Conservation (phyloP, 1,140 invertebrate genomes). For the Brachionus rotundiformis region DNA sequence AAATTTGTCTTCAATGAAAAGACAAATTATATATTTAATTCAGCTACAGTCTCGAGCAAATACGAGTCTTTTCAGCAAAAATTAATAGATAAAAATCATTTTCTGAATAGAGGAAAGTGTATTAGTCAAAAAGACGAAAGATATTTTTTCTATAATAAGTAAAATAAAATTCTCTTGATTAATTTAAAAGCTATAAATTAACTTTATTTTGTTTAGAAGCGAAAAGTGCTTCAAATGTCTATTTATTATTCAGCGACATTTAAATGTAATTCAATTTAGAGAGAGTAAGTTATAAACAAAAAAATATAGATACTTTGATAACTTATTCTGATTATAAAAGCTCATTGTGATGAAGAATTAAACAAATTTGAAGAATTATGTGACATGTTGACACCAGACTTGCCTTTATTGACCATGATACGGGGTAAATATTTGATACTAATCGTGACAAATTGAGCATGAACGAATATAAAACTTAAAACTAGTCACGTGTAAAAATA, state of each 20-base stretch:
- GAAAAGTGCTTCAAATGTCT: slow-evolving; percentile 39
- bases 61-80: not conserved
- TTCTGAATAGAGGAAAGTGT: slow-evolving; percentile 17
- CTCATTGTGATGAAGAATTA: slow-evolving; percentile 41
- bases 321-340: too few relatives aligned
- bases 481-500: not conserved
- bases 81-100: slow-evolving; percentile 1
- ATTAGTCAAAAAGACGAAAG: slow-evolving; percentile 20
- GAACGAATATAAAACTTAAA: not conserved
- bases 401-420: slow-evolving; percentile 29
- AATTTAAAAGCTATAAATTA: not conserved
- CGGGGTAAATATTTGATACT: not conserved
- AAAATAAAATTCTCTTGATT: not conserved
- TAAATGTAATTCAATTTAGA: slow-evolving; percentile 42
- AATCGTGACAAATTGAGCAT: not conserved
- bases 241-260: slow-evolving; percentile 36
- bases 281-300: slow-evolving; percentile 11
- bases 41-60: slow-evolving; percentile 6
- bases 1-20: not conserved
- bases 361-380: slow-evolving; percentile 39
- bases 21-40: not conserved
- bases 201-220: not conserved
- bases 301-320: too few relatives aligned
- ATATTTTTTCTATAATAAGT: slow-evolving; percentile 11
- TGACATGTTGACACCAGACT: slow-evolving; percentile 16